A percentile compares a stretch with the other conserved stretches of the same genome.
phyloP scores from a whole-genome alignment of 2,888 invertebrate species.

The Amblyjoppa proteus region DNA sequence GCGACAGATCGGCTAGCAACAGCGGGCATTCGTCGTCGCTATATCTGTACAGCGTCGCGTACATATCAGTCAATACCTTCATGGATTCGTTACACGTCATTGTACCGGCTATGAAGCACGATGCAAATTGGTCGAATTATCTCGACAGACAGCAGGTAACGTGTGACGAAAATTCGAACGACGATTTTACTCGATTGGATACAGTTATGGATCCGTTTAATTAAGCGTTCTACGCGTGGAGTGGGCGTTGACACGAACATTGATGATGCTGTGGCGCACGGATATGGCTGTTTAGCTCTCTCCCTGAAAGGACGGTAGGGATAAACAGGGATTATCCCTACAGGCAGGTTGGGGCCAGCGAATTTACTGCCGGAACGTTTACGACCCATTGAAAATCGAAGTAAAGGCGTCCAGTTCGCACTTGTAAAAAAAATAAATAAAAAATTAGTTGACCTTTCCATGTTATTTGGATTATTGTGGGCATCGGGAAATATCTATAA shows the following conservation, averaged over 20 bases:
- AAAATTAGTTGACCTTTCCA: no score
- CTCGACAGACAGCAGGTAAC: conserved; percentile 91
- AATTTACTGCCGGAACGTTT: no score
- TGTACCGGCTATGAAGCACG: conserved; percentile 88
- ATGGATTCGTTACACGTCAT: conserved; percentile 87
- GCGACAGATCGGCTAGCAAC: conserved; percentile 81
- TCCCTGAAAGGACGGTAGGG: not conserved
- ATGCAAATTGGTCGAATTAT: conserved; percentile 89
- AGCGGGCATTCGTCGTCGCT: conserved; percentile 83
- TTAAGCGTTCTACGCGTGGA: not conserved
- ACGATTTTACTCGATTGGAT: conserved; percentile 8
- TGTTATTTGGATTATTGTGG: no score
- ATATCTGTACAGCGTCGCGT: conserved; percentile 88
- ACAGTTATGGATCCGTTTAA: not conserved
- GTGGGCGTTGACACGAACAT: not conserved
- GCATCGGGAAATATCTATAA: no score
- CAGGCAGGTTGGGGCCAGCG: no score
- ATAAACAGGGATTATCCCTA: not conserved
- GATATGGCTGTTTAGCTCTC: not conserved
- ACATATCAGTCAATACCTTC: conserved; percentile 88
- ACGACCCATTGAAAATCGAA: no score
- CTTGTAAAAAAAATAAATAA: no score
- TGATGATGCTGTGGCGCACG: not conserved
- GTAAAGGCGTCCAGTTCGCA: no score
- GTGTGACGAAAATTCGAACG: conserved; percentile 15